Conservation (phyloP, 2,888 invertebrate genomes). For the Seira sanloemensis region DNA sequence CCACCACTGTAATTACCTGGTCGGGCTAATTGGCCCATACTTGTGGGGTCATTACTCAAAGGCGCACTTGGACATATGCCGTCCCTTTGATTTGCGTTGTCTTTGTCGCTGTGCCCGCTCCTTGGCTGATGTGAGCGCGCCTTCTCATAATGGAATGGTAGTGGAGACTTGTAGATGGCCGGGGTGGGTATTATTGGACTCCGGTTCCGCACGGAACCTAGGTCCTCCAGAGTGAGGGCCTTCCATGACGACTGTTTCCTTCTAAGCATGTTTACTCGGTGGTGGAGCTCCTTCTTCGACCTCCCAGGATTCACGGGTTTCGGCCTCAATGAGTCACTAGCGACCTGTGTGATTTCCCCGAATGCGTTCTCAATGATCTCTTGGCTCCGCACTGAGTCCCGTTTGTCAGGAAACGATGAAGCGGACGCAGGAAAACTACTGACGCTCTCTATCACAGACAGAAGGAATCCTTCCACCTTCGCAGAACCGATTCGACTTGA, state of each 20-base stretch:
- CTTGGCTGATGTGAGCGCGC: no score
- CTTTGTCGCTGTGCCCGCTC: no score
- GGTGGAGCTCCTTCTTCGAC: neutral
- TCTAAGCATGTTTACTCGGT: slow-evolving; percentile 22
- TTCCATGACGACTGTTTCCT: slow-evolving; percentile 11
- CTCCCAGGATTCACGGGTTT: neutral
- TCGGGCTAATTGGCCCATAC: no score
- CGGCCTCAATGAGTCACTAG: neutral
- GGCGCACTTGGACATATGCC: no score
- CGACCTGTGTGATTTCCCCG: neutral
- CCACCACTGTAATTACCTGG: no score
- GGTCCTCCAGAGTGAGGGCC: slow-evolving; percentile 24
- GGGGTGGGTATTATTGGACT: neutral
- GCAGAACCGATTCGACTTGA: neutral
- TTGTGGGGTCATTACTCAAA: no score
- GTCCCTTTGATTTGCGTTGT: no score
- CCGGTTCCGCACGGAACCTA: slow-evolving; percentile 17
- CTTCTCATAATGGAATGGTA: no score
- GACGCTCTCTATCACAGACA: slow-evolving; percentile 29
- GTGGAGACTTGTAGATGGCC: no score
- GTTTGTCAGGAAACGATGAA: neutral
- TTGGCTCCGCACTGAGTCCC: slow-evolving; percentile 20
- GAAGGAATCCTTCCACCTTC: slow-evolving; percentile 26
- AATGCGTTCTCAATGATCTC: slow-evolving; percentile 29
- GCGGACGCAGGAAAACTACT: neutral